These are phyloP conservation scores for Caradrina clavipalpis DNA, from an alignment of 2,888 invertebrate genomes.

Conservation along the genomic window DNA sequence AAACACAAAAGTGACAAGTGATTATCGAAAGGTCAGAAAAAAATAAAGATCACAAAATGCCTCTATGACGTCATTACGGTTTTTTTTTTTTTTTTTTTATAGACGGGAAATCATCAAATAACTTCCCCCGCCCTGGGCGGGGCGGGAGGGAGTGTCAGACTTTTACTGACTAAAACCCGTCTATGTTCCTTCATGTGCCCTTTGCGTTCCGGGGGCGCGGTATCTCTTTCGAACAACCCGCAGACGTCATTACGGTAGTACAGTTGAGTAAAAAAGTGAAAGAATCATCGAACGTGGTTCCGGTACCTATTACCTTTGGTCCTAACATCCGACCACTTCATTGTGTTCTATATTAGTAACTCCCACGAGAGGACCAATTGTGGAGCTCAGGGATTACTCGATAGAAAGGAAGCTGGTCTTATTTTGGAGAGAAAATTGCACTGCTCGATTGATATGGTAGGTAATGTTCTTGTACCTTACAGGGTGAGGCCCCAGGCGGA, in stretches of 20 bases:
- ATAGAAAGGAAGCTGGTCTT: constrained; percentile 71
- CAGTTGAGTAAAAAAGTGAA: constrained; percentile 44
- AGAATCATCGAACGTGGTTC: constrained; percentile 52
- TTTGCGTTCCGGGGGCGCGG: no score
- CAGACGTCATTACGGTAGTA: background rate
- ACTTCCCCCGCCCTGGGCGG: no score
- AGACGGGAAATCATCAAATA: no score
- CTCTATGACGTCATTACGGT: background rate
- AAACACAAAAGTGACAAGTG: background rate
- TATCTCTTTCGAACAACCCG: no score
- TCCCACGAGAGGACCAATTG: constrained; percentile 63
- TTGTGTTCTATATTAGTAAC: constrained; percentile 73
- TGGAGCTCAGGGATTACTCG: constrained; percentile 59
- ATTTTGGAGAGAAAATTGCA: constrained; percentile 67
- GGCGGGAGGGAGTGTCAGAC: no score
- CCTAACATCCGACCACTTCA: constrained; percentile 60
- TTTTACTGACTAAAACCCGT: no score
- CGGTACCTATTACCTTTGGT: constrained; percentile 47
- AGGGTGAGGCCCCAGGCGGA: constrained; percentile 50
- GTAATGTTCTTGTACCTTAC: constrained; percentile 48
- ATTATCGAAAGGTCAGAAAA: background rate
- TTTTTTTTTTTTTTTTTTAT: no score
- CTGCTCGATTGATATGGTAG: constrained; percentile 55
- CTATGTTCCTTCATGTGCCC: no score
- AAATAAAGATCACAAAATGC: background rate